Evolutionary conservation across 2,113 vertebrate species (phyloP).

Genomic region (Centropus unirufus): DNA sequence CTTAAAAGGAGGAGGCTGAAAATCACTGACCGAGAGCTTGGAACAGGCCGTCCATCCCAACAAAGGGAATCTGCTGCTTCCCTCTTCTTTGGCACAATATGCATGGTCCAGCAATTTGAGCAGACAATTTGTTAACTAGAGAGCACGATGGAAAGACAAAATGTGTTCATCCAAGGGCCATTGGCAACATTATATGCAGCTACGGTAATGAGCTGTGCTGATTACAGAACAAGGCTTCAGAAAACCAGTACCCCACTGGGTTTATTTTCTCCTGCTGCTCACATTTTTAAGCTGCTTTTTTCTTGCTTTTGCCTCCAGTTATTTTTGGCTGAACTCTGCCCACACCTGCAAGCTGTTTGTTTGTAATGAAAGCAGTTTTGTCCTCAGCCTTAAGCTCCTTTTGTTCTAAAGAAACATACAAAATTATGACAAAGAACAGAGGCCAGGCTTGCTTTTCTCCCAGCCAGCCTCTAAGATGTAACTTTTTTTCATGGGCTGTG

Average conservation of each 20-base stretch:
- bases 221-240: conserved; percentile 37
- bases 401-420: not conserved
- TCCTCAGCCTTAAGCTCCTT: not conserved
- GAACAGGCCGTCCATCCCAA: not conserved
- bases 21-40: not conserved
- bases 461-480: not conserved
- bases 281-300: not conserved
- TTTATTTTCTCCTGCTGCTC: conserved; percentile 42
- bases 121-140: not conserved
- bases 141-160: not conserved
- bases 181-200: not conserved
- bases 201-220: conserved; percentile 38
- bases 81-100: not conserved
- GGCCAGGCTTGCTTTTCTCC: not conserved
- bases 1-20: not conserved
- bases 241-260: conserved; percentile 31
- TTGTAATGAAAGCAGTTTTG: not conserved
- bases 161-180: not conserved
- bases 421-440: not conserved
- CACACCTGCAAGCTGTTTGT: conserved; percentile 26
- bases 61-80: conserved; percentile 21
- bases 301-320: conserved; percentile 12
- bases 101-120: not conserved
- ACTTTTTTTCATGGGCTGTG: not conserved
- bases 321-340: conserved; percentile 27